Percentiles rank a stretch among this genome's conserved stretches.
phyloP scores from a whole-genome alignment of 2,113 vertebrate species.

The Pelecanus crispus region DNA sequence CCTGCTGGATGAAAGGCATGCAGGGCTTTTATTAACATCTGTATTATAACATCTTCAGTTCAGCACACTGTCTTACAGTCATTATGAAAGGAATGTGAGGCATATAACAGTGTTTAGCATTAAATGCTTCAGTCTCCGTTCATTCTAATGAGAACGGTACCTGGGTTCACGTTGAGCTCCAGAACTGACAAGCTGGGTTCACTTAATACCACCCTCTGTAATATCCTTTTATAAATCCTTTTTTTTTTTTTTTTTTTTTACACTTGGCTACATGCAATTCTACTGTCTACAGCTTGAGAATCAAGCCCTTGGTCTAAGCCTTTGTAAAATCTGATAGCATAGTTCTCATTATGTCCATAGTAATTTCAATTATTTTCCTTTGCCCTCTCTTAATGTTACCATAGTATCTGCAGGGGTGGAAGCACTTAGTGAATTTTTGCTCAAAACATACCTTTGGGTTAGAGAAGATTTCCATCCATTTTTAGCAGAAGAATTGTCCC shows the following conservation, averaged over 20 bases:
- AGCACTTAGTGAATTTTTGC: not conserved
- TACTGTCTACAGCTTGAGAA: not conserved
- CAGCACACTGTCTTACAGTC: not conserved
- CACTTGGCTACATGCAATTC: not conserved
- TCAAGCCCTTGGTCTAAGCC: not conserved
- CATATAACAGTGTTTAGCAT: not conserved
- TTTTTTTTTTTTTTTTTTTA: not conserved
- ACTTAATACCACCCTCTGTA: not conserved
- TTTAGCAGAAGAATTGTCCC: not conserved
- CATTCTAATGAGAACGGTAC: not conserved
- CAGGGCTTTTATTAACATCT: not conserved
- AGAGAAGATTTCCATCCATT: not conserved
- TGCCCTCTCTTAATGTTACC: not conserved
- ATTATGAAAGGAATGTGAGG: not conserved
- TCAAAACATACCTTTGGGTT: not conserved
- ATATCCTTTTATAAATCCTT: not conserved
- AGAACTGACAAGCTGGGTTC: not conserved
- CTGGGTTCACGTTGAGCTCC: not conserved
- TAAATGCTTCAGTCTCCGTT: not conserved
- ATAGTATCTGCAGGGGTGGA: not conserved
- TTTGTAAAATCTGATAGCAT: not conserved
- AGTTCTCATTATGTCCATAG: not conserved
- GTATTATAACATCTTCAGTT: not conserved
- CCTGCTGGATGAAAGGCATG: not conserved
- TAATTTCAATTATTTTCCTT: constrained; percentile 39